phyloP scores from a whole-genome alignment of 2,113 vertebrate genomes.

The Embiotoca jacksoni region DNA sequence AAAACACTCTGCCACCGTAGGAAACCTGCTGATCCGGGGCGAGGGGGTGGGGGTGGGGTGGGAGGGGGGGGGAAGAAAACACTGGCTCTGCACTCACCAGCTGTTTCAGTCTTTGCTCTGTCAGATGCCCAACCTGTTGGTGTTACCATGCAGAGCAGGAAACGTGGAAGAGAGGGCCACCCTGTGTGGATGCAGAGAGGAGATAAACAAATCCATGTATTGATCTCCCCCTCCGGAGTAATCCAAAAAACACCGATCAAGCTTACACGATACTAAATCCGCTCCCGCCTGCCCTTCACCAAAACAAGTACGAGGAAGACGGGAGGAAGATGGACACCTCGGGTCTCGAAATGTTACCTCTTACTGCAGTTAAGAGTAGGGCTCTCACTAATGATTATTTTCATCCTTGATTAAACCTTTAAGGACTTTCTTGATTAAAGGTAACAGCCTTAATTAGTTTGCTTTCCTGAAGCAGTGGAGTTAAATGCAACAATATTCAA shows the following conservation, averaged over 20 bases:
- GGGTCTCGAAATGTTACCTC: not conserved
- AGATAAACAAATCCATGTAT: conserved; percentile 74
- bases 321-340: not conserved
- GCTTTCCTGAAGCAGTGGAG: not conserved
- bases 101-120: conserved; percentile 16
- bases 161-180: conserved; percentile 3
- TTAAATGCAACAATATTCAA: too few relatives aligned
- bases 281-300: conserved; percentile 22
- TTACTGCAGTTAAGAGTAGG: not conserved
- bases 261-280: conserved; percentile 52
- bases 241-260: conserved; percentile 47
- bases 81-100: not conserved
- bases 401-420: not conserved
- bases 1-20: not conserved
- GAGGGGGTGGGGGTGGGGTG: not conserved
- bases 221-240: conserved; percentile 45
- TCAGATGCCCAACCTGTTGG: conserved; percentile 4
- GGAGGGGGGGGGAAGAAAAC: conserved; percentile 20
- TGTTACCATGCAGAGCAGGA: conserved; percentile 13
- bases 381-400: not conserved
- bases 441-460: not conserved
- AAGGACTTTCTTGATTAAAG: not conserved
- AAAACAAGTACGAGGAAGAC: not conserved
- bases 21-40: conserved; percentile 2
- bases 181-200: conserved; percentile 21